A percentile compares a stretch with the other conserved stretches of the same genome.
phyloP scores from a whole-genome alignment of 2,797 vertebrate genomes.

The Brachyrhaphis roseni region DNA sequence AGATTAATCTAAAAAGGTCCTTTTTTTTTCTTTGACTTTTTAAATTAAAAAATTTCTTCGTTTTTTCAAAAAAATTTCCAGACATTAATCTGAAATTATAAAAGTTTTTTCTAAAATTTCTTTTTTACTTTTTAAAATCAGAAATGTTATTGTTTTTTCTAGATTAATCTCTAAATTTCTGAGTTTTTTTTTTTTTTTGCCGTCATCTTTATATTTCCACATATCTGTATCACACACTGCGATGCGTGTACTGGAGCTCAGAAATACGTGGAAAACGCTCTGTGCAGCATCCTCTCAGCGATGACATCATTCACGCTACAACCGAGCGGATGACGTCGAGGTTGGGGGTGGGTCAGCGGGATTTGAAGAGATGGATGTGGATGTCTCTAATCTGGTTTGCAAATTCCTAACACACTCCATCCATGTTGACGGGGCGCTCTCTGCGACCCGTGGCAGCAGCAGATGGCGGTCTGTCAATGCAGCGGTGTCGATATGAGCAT shows the following conservation, averaged over 20 bases:
- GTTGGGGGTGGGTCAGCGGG: constrained; percentile 24
- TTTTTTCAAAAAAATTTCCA: too few relatives aligned
- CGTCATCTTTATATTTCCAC: background rate
- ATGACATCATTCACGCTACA: constrained; percentile 49
- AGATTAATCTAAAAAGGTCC: too few relatives aligned
- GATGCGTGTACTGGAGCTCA: background rate
- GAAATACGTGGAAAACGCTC: background rate
- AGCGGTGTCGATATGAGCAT: constrained; percentile 5
- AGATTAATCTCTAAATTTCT: too few relatives aligned
- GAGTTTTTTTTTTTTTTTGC: too few relatives aligned
- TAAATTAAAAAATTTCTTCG: too few relatives aligned
- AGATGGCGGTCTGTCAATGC: constrained; percentile 76
- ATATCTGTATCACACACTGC: background rate
- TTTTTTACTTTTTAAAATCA: too few relatives aligned
- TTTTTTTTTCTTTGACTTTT: too few relatives aligned
- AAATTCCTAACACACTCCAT: constrained; percentile 30
- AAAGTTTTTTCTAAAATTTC: too few relatives aligned
- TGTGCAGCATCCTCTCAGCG: background rate
- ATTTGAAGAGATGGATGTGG: constrained; percentile 52
- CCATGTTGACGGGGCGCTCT: constrained; percentile 25
- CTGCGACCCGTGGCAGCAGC: constrained; percentile 54
- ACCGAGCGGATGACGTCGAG: constrained; percentile 20
- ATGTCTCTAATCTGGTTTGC: constrained; percentile 57
- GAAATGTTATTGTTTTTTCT: too few relatives aligned
- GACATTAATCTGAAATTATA: too few relatives aligned